Conservation (phyloP, 2,113 vertebrate genomes). For the Dipodomys ordii region DNA sequence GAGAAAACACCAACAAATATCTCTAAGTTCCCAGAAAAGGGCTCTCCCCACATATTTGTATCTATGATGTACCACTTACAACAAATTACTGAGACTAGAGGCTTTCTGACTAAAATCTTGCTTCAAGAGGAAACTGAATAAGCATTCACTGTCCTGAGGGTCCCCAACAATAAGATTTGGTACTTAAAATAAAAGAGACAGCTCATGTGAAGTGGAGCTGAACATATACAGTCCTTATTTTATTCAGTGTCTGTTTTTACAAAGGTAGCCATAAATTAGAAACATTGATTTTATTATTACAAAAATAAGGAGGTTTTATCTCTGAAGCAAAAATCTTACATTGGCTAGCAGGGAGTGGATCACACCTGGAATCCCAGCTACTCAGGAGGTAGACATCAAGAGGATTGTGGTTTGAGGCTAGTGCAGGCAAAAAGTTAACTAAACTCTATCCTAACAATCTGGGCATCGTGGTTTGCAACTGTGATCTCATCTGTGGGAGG, state of each 20-base stretch:
- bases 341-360: too few relatives aligned
- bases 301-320: background rate
- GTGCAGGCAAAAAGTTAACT: too few relatives aligned
- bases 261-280: background rate
- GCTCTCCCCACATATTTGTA: conserved; percentile 1
- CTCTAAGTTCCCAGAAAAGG: conserved; percentile 18
- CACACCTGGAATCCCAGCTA: too few relatives aligned
- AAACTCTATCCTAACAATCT: too few relatives aligned
- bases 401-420: too few relatives aligned
- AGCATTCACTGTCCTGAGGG: background rate
- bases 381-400: too few relatives aligned
- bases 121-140: background rate
- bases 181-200: conserved; percentile 31
- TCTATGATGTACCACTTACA: background rate
- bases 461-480: too few relatives aligned
- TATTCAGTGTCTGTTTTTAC: conserved; percentile 30
- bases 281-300: conserved; percentile 15
- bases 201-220: background rate
- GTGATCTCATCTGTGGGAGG: too few relatives aligned
- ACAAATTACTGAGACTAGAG: background rate
- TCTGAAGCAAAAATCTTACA: conserved; percentile 33
- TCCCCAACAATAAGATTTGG: background rate
- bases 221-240: background rate
- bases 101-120: background rate
- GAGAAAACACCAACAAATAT: conserved; percentile 31